A percentile compares a stretch with the other conserved stretches of the same genome.
phyloP scores from a whole-genome alignment of 30 jellyfish, hydroid and myxozoan species.

The Aurelia sp. region DNA sequence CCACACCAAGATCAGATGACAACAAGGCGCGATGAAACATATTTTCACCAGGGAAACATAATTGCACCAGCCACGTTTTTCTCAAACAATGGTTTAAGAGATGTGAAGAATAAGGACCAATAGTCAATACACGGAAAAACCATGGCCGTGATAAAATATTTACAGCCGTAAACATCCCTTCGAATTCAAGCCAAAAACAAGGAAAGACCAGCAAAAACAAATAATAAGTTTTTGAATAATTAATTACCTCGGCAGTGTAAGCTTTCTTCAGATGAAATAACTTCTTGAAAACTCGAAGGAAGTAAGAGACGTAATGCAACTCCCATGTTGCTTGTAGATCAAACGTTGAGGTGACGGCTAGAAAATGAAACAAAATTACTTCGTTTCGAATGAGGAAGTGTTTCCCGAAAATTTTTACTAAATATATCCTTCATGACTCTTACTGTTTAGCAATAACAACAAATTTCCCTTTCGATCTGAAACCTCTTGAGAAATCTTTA shows the following conservation, averaged over 20 bases:
- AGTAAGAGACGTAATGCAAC: constrained; percentile 68
- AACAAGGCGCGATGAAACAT: neutral
- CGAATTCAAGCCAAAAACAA: neutral
- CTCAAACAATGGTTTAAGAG: constrained; percentile 2
- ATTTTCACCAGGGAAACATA: neutral
- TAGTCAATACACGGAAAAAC: constrained; percentile 22
- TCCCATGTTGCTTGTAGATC: constrained; percentile 77
- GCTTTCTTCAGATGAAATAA: constrained; percentile 68
- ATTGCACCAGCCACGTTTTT: neutral
- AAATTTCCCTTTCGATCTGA: too few relatives aligned
- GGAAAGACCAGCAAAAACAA: constrained; percentile 27
- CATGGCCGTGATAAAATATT: neutral
- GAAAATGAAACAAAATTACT: neutral
- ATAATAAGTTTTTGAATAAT: constrained; percentile 1
- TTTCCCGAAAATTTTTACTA: too few relatives aligned
- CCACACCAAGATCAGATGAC: neutral
- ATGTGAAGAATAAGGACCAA: neutral
- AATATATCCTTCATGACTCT: too few relatives aligned
- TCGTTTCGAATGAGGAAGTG: neutral
- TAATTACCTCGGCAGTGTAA: constrained; percentile 73
- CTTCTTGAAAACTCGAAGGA: constrained; percentile 73
- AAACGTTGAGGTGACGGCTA: constrained; percentile 45
- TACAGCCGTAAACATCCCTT: constrained; percentile 1
- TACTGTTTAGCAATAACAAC: too few relatives aligned
- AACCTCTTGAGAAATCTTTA: too few relatives aligned